phyloP scores from a whole-genome alignment of 2,888 invertebrate species.

The Morpho deidamia region DNA sequence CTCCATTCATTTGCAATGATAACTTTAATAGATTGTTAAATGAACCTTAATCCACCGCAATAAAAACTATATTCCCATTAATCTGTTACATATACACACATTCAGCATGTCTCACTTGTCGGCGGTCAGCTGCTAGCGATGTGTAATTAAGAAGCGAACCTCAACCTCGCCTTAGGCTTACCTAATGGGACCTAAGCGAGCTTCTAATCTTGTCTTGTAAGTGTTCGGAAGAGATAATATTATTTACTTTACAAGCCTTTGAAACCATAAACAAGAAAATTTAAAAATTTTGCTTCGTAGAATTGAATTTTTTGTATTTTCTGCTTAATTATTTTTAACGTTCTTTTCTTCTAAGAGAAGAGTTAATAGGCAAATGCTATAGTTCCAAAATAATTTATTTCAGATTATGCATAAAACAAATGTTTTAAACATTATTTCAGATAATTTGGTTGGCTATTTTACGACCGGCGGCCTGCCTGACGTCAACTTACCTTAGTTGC shows the following conservation, averaged over 20 bases:
- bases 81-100: conserved; percentile 12
- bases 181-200: conserved; percentile 65
- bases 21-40: conserved; percentile 1
- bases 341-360: too few species aligned
- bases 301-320: too few species aligned
- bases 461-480: too few species aligned
- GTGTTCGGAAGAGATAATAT: conserved; percentile 35
- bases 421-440: too few species aligned
- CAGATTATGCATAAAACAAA: too few species aligned
- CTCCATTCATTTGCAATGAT: conserved; percentile 12
- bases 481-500: too few species aligned
- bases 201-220: conserved; percentile 51
- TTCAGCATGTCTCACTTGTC: conserved; percentile 45
- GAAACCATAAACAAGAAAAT: background rate
- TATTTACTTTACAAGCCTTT: conserved; percentile 17
- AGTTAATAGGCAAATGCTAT: too few species aligned
- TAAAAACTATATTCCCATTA: conserved; percentile 10
- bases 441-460: too few species aligned
- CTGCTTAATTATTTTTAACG: too few species aligned
- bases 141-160: conserved; percentile 73
- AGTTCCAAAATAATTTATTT: too few species aligned
- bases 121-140: conserved; percentile 69
- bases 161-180: conserved; percentile 56
- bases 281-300: background rate
- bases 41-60: conserved; percentile 4